Evolutionary conservation across 92 coral and sea anemone genomes (phyloP), one percentile per base, ranked within the genome.

Genomic region (Anthopleura xanthogrammica): DNA sequence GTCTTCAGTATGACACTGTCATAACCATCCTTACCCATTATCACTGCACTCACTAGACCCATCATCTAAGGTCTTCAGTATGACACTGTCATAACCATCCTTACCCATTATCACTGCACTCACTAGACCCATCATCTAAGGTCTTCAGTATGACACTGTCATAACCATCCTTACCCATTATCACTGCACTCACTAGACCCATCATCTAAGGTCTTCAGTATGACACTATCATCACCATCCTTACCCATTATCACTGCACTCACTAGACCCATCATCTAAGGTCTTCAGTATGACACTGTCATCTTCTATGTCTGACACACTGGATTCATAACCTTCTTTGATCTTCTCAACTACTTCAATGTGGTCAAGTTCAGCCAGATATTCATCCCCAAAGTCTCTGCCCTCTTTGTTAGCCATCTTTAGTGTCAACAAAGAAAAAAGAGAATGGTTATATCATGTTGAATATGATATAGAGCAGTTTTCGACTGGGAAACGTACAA

Each of bases 291-390:
- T 97, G 12, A 97, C 97, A 65, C 91, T 94, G 85, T 97, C 99
- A 62, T 97, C 99, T 60, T 96, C 99, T 72, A 94, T 77, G 76
- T 97, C 99, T 0, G 98, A 92, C 74, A 97, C 97, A 64, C 90
- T 90, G 2, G 99, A 97, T 88, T 97, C 99, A 74, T 97, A 97
- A 9, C 99, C 99, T 65, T 97, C 99, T 72, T 97, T 97, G 43
- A 94, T 95, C 80, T 94, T 94, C 86, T 97, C 99, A 0, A 95
- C 99, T 12, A 97, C 98, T 93, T 97, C 99, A 36, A 96, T 96
- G 77, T 96, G 97, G 68, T 96, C 98, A 46, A 96, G 86, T 82
- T 96, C 99, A 0, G 98, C 99, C 40, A 96, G 86, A 84, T 96
- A 94, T 82, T 96, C 99, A 52, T 96, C 99, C 22, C 99, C 99